Evolutionary conservation across 1,140 invertebrate species (phyloP).

Genomic region (Semibalanus balanoides): DNA sequence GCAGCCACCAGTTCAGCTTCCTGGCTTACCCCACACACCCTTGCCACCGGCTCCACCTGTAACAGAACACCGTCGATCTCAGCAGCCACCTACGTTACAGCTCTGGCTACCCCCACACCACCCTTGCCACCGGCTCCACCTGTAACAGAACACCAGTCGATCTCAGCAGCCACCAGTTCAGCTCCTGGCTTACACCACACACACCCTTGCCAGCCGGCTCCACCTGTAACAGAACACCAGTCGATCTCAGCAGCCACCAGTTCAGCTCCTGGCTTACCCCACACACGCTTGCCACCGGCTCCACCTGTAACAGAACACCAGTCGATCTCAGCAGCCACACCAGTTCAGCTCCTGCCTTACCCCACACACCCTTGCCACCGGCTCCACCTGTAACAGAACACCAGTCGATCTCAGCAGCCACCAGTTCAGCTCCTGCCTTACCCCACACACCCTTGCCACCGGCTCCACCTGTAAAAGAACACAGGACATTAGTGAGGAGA

Average conservation of each 20-base stretch:
- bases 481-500: no score
- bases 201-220: slow-evolving; percentile 71
- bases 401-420: slow-evolving; percentile 47
- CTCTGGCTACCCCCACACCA: no score
- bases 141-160: slow-evolving; percentile 59
- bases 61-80: no score
- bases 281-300: slow-evolving; percentile 78
- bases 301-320: slow-evolving; percentile 41
- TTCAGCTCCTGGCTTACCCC: slow-evolving; percentile 76
- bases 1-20: no score
- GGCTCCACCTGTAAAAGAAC: slow-evolving; percentile 66
- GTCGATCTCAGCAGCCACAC: slow-evolving; percentile 31
- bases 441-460: slow-evolving; percentile 88
- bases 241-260: slow-evolving; percentile 48
- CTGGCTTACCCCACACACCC: no score
- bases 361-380: slow-evolving; percentile 87
- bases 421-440: slow-evolving; percentile 64
- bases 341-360: slow-evolving; percentile 66
- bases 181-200: slow-evolving; percentile 70
- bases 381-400: slow-evolving; percentile 36
- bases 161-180: slow-evolving; percentile 45
- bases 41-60: slow-evolving; percentile 59
- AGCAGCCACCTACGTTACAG: slow-evolving; percentile 56
- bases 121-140: no score
- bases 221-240: slow-evolving; percentile 54